phyloP scores from a whole-genome alignment of 1,140 invertebrate species.

The Mizuhopecten yessoensis region DNA sequence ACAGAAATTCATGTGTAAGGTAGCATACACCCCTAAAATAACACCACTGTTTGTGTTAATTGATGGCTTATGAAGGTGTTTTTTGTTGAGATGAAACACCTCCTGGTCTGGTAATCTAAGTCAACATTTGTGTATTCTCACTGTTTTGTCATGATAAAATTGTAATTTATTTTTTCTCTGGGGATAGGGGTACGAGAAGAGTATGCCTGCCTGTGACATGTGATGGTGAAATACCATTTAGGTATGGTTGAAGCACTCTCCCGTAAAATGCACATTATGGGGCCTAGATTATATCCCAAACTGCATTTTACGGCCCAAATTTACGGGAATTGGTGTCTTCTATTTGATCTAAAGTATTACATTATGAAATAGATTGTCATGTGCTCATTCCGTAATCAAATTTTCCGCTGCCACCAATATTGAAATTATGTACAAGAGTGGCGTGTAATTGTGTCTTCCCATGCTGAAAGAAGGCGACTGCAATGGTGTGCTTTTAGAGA shows the following conservation, averaged over 20 bases:
- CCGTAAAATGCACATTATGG: slow-evolving; percentile 15
- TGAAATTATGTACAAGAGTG: slow-evolving; percentile 39
- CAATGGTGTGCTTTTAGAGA: slow-evolving; percentile 20
- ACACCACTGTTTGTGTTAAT: too few relatives aligned
- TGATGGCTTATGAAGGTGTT: background rate
- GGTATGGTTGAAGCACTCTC: background rate
- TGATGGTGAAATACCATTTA: background rate
- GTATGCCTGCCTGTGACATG: background rate
- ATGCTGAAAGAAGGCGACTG: slow-evolving; percentile 37
- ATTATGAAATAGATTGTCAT: slow-evolving; percentile 40
- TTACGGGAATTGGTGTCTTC: slow-evolving; percentile 28
- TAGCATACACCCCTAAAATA: too few relatives aligned
- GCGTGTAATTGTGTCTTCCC: slow-evolving; percentile 18
- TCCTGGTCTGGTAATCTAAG: background rate
- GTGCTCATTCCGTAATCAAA: slow-evolving; percentile 33
- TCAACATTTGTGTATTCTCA: background rate
- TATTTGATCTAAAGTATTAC: slow-evolving; percentile 35
- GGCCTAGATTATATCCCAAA: slow-evolving; percentile 33
- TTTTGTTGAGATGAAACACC: background rate
- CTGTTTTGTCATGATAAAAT: background rate
- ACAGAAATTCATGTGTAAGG: too few relatives aligned
- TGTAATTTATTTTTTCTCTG: background rate
- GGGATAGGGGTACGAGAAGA: background rate
- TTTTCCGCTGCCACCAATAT: slow-evolving; percentile 27
- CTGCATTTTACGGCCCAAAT: slow-evolving; percentile 17